Base-by-base conservation (phyloP, 2,797 vertebrate genomes). In the Eurystomus glaucurus region DNA sequence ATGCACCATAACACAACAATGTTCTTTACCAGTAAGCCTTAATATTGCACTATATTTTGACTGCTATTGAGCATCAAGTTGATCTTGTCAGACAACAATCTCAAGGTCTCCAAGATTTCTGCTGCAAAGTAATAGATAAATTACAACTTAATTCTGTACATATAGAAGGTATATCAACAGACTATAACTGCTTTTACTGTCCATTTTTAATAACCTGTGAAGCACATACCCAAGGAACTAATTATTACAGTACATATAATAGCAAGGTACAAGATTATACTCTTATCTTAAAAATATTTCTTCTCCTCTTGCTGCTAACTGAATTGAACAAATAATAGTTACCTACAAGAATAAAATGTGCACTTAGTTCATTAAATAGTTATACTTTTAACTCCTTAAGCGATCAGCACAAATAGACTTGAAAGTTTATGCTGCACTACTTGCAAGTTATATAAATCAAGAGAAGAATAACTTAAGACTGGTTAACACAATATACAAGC, bases 1-100 rank as follows among this genome's bases (percentile, higher is more conserved):
- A 57, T 28, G 16, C 20, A 68, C 28, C 14, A n/a, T 2, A 64
- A 11, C 18, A 84, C 21, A 18, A 6, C 0, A 0, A 41, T 50
- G 11, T 37, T 26, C 7, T 71, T 94, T 86, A 57, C 37, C 15
- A 75, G 3, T 18, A 84, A 28, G 9, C 39, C 25, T 12, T 71
- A 75, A 71, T 1, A 35, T 14, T 41, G 25, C 8, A 33, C 11
- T 55, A 14, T 10, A 18, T 81, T 90, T 95, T 88, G 29, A 51
- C 48, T 55, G 35, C 25, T 68, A 8, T 7, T 64, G 39, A 86
- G 6, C 50, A 52, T 1, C 25, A 21, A 62, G 10, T 15, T 75
- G 22, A 35, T 78, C 12, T 9, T 84, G 8, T 37, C 25, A 84
- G 31, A 68, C 11, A 48, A 45, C 25, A 68, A 26, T 35, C 17